Evolutionary conservation across 1,140 invertebrate genomes (phyloP), one percentile per base, ranked within the genome.

Genomic region (Palaemon carinicauda): DNA sequence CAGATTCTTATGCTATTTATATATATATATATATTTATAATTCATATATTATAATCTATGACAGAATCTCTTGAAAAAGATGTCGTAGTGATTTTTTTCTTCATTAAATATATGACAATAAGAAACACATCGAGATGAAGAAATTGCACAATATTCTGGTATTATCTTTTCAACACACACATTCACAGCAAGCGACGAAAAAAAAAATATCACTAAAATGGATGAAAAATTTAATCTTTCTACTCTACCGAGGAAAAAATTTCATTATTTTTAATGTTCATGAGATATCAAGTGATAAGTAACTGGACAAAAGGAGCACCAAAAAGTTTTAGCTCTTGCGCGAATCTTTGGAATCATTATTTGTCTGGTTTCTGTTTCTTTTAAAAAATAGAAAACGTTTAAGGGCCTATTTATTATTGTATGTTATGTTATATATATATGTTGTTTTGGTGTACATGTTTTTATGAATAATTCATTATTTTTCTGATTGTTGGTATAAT

Each of bases 251-350:
- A 86, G 83, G 69, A 86, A 74, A 86, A 86, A 78, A 52, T 79
- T 69, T 31, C 31, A 78, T n/a, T 52, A 15, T 52, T 51, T 60
- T 65, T 71, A 71, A 71, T 56, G 33, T 77, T 65, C 77, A 77
- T 79, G 21, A 60, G 27, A 41, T 86, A 80, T 80, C 65, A 86
- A 80, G n/a, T n/a, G n/a, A n/a, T n/a, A n/a, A n/a, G n/a, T n/a
- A n/a, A 86, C 52, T 86, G 83, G 83, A 86, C 83, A 86, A 73
- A 33, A 86, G 83, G 83, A 86, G 83, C 83, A 86, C 83, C 83
- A 86, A 60, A 80, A 41, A 41, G 77, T 50, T 80, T 77, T 60
- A 60, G 78, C 51, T 80, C 78, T 41, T 41, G n/a, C 53, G 53
- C 33, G 56, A 80, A 41, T 27, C 60, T 12, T 80, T 29, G 21